These are phyloP conservation scores for Heliconius cydno DNA, from an alignment of 2,888 invertebrate genomes.

Conservation along the genomic window DNA sequence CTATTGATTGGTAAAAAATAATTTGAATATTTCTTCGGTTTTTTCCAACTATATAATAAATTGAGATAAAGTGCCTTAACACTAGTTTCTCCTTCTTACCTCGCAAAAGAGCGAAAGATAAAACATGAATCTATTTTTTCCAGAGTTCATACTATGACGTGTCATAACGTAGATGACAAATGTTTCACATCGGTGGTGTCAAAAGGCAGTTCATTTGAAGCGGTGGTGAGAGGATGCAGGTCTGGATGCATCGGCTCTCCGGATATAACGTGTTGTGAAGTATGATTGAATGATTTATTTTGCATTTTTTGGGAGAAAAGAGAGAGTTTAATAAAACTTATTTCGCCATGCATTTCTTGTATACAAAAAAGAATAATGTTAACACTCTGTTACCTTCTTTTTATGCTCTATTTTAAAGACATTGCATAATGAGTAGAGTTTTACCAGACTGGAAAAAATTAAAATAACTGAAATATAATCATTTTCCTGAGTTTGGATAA, in stretches of 20 bases:
- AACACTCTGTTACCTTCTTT: too few relatives aligned
- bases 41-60: too few relatives aligned
- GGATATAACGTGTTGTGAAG: slow-evolving; percentile 75
- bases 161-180: slow-evolving; percentile 71
- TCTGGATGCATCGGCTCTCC: slow-evolving; percentile 66
- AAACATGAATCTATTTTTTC: slow-evolving; percentile 1
- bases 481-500: not conserved
- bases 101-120: not conserved
- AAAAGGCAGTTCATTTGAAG: slow-evolving; percentile 65
- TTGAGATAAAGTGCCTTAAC: not conserved
- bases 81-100: not conserved
- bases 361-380: too few relatives aligned
- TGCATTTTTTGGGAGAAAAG: not conserved
- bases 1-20: not conserved
- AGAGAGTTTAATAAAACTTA: too few relatives aligned
- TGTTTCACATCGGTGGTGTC: slow-evolving; percentile 74
- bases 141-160: slow-evolving; percentile 75
- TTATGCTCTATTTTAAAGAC: too few relatives aligned
- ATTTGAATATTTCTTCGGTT: not conserved
- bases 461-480: not conserved
- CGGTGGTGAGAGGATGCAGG: slow-evolving; percentile 71
- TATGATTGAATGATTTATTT: slow-evolving; percentile 46
- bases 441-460: too few relatives aligned
- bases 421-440: too few relatives aligned
- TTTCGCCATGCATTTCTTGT: too few relatives aligned